Base-by-base conservation (phyloP, 2,797 vertebrate genomes). In the Macrochelys suwanniensis region DNA sequence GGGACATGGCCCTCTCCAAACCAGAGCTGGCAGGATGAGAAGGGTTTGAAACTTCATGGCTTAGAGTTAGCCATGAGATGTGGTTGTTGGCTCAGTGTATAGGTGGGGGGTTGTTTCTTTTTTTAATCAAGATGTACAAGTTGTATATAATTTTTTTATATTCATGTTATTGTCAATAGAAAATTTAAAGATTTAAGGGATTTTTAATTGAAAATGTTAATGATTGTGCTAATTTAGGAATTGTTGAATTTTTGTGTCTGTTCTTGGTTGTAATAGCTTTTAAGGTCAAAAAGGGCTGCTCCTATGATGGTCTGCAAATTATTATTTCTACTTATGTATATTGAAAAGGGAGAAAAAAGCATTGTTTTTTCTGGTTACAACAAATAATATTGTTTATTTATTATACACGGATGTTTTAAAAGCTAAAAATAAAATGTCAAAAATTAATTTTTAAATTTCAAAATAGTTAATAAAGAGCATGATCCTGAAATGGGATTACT, bases 381-480 rank as follows among this genome's bases (percentile, higher is more conserved):
- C 28, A 12, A 31, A 33, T 61, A 28, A 68, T 68, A 17, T 68
- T 37, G n/a, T 68, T 71, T 71, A 33, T 68, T 71, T 71, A 33
- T 61, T 12, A 71, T 42, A 37, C 11, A 37, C 16, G 10, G 65
- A 71, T 71, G 33, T 42, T 71, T 71, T 42, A 37, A 71, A 71
- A 68, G n/a, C 65, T 68, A 68, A 71, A 65, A 71, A 37, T 71
- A 71, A 37, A 37, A 68, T 19, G 65, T n/a, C n/a, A 68, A 37
- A 37, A 68, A 65, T n/a, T 37, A 68, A 54, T 42, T 80, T 86
- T 80, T 92, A 17, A 84, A 74, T 87, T 94, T 84, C 80, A 82
- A 90, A 91, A 16, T 37, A 61, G 37, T 81, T 89, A 77, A 80
- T 50, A 91, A 90, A 88, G 51, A 65, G 71, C 53, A 85, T 93